These are phyloP conservation scores for Zingel zingel DNA, from an alignment of 2,113 vertebrate species.

Conservation along the genomic window DNA sequence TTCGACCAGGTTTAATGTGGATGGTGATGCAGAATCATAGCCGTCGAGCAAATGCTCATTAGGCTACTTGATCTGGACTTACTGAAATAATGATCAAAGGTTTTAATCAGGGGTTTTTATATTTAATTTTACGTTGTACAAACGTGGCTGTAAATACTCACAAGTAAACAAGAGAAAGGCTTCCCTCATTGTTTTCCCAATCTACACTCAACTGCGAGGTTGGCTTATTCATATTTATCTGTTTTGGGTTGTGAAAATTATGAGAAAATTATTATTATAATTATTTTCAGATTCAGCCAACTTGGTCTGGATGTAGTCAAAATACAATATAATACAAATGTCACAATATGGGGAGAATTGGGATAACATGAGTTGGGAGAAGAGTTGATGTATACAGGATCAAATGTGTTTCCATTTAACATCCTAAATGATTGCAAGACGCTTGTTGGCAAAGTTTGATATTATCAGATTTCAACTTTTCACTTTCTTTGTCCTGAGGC, in stretches of 20 bases:
- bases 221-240: not conserved
- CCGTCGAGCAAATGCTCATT: not conserved
- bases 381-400: not conserved
- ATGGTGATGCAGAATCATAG: not conserved
- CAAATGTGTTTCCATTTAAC: not conserved
- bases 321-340: not conserved
- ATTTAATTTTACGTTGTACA: slow-evolving; percentile 6
- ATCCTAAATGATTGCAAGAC: slow-evolving; percentile 18
- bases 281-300: not conserved
- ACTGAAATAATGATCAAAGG: not conserved
- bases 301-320: not conserved
- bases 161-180: slow-evolving; percentile 26
- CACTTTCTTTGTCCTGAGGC: slow-evolving; percentile 55
- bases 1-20: not conserved
- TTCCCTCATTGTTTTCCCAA: slow-evolving; percentile 27
- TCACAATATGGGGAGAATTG: not conserved
- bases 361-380: not conserved
- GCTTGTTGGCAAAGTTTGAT: slow-evolving; percentile 23
- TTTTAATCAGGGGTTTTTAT: slow-evolving; percentile 23
- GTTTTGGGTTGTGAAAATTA: not conserved
- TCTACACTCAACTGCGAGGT: not conserved
- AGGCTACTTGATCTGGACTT: not conserved
- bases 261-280: not conserved
- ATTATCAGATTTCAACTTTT: slow-evolving; percentile 37
- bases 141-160: slow-evolving; percentile 37